These are phyloP conservation scores for Emydocephalus ijimae DNA, from an alignment of 2,113 vertebrate genomes.

Conservation along the genomic window DNA sequence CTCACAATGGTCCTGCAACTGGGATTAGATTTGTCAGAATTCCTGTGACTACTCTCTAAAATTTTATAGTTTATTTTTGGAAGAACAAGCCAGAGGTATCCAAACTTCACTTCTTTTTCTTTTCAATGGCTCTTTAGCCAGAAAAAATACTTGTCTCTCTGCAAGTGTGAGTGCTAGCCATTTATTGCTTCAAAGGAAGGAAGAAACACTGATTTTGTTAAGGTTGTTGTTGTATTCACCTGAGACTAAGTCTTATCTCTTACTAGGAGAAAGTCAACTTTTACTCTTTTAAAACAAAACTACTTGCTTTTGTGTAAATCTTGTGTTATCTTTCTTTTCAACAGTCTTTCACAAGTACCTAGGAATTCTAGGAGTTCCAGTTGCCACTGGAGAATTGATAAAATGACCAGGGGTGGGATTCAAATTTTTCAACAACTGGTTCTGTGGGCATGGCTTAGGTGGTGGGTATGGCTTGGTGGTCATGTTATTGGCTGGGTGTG, in stretches of 20 bases:
- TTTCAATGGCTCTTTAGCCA: background rate
- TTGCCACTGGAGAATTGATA: background rate
- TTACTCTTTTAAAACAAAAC: background rate
- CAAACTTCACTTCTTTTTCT: background rate
- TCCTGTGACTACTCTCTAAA: background rate
- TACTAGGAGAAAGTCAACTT: background rate
- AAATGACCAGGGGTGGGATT: background rate
- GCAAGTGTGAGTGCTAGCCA: background rate
- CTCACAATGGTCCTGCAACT: background rate
- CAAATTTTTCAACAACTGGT: too few relatives aligned
- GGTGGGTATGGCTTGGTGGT: too few relatives aligned
- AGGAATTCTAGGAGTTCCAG: background rate
- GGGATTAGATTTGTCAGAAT: background rate
- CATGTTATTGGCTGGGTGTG: too few relatives aligned
- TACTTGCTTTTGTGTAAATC: background rate
- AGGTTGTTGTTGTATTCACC: background rate
- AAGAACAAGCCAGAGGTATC: background rate
- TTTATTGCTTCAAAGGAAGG: background rate
- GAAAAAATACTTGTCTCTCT: background rate
- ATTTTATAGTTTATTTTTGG: background rate
- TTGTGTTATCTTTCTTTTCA: background rate
- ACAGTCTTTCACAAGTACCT: background rate
- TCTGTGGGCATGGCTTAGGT: too few relatives aligned
- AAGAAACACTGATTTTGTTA: background rate
- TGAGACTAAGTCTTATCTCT: background rate